Evolutionary conservation across 1,140 invertebrate species (phyloP).

Genomic region (Hylaeus anthracinus): DNA sequence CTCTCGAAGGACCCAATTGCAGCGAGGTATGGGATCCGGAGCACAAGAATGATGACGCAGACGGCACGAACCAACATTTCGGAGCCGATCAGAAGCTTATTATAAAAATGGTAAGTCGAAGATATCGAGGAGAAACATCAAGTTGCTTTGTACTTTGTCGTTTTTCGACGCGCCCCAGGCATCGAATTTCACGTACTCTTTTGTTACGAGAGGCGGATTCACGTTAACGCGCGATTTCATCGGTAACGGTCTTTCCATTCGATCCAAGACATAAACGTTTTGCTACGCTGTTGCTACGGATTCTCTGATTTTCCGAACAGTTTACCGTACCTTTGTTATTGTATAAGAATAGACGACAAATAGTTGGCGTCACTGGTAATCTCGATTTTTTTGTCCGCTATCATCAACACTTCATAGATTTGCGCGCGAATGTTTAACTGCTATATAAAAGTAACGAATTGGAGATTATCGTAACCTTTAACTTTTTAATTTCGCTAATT

Average conservation of each 20-base stretch:
- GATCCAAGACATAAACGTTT: background rate
- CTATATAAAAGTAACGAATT: background rate
- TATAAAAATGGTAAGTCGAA: slow-evolving; percentile 77
- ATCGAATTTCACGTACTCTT: background rate
- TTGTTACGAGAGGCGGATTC: background rate
- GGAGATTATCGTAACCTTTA: background rate
- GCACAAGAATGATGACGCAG: slow-evolving; percentile 76
- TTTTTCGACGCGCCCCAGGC: background rate
- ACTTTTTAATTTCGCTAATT: background rate
- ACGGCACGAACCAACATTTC: slow-evolving; percentile 75
- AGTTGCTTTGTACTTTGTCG: background rate
- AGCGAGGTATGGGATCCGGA: slow-evolving; percentile 79
- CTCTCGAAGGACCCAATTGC: slow-evolving; percentile 72
- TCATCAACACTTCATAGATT: slow-evolving; percentile 25
- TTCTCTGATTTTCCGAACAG: background rate
- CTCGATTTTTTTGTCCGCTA: slow-evolving; percentile 25
- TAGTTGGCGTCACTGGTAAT: slow-evolving; percentile 38
- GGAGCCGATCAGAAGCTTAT: slow-evolving; percentile 79
- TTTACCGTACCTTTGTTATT: background rate
- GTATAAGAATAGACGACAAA: slow-evolving; percentile 12
- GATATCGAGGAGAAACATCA: background rate
- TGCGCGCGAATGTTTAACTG: slow-evolving; percentile 58
- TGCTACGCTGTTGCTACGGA: background rate
- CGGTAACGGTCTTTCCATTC: background rate
- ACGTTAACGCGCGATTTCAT: slow-evolving; percentile 19